Conservation (phyloP, 2,888 invertebrate genomes). For the Andrena trimmerana region DNA sequence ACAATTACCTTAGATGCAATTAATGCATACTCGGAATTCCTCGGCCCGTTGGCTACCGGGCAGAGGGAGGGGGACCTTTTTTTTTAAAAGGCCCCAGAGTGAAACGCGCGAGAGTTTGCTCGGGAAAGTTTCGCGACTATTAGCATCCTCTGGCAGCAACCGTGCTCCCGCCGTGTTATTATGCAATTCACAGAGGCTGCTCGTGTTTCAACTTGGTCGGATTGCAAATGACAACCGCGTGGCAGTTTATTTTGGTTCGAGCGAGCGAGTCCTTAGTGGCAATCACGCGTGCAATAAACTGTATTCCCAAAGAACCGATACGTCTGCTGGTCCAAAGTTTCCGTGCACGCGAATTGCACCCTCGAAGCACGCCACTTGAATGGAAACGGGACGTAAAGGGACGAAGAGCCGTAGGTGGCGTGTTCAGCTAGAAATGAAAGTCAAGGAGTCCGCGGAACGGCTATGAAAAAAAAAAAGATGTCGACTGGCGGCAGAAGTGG, state of each 20-base stretch:
- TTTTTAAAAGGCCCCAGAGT: slow-evolving; percentile 20
- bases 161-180: slow-evolving; percentile 37
- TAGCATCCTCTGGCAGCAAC: slow-evolving; percentile 40
- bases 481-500: no score
- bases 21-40: slow-evolving; percentile 69
- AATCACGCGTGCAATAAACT: slow-evolving; percentile 18
- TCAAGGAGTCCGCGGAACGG: slow-evolving; percentile 12
- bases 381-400: slow-evolving; percentile 39
- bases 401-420: slow-evolving; percentile 20
- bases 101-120: slow-evolving; percentile 17
- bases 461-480: no score
- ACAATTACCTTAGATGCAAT: slow-evolving; percentile 73
- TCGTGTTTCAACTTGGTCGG: slow-evolving; percentile 31
- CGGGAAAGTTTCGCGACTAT: slow-evolving; percentile 48
- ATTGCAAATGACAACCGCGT: slow-evolving; percentile 7
- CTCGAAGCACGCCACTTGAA: slow-evolving; percentile 11
- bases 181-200: slow-evolving; percentile 25
- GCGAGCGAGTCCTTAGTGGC: background rate
- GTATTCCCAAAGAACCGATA: no score
- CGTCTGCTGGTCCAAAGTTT: background rate
- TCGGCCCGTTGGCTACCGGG: slow-evolving; percentile 34
- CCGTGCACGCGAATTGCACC: slow-evolving; percentile 10
- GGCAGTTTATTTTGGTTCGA: slow-evolving; percentile 19
- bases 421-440: slow-evolving; percentile 44
- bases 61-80: background rate